A percentile compares a stretch with the other conserved stretches of the same genome.
phyloP scores from a whole-genome alignment of 2,113 vertebrate species.

The Dromiciops gliroides region DNA sequence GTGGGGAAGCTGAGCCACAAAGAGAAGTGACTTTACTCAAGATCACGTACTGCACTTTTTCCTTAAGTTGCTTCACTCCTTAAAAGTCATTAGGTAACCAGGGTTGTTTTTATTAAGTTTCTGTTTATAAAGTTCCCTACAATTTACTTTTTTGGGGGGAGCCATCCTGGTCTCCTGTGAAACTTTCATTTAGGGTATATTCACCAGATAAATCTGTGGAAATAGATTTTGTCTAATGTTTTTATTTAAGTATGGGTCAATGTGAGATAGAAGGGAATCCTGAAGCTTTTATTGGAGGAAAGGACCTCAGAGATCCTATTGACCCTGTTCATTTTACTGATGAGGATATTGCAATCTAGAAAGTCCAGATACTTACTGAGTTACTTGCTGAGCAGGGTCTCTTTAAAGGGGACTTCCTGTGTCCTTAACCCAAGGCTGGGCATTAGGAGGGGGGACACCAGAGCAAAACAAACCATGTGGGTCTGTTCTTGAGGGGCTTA shows the following conservation, averaged over 20 bases:
- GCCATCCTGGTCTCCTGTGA: background rate
- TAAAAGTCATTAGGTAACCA: background rate
- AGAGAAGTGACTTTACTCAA: background rate
- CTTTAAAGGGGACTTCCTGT: background rate
- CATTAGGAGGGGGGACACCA: no score
- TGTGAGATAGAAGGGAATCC: background rate
- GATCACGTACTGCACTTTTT: background rate
- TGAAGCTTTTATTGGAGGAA: background rate
- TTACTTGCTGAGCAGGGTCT: background rate
- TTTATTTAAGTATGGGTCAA: background rate
- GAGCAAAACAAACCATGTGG: background rate
- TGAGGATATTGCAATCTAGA: slow-evolving; percentile 23
- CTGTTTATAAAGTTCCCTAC: background rate
- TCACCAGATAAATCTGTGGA: background rate
- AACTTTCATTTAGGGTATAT: background rate
- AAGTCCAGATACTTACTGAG: background rate
- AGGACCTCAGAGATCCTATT: background rate
- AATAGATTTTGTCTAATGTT: background rate
- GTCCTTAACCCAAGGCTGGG: background rate
- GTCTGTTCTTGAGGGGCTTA: background rate
- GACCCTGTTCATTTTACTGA: slow-evolving; percentile 16
- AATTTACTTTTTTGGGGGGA: background rate
- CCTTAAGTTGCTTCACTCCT: background rate
- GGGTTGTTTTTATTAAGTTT: background rate
- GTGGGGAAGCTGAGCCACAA: background rate